Evolutionary conservation across 2,797 vertebrate genomes (phyloP).

Genomic region (Myripristis murdjan): DNA sequence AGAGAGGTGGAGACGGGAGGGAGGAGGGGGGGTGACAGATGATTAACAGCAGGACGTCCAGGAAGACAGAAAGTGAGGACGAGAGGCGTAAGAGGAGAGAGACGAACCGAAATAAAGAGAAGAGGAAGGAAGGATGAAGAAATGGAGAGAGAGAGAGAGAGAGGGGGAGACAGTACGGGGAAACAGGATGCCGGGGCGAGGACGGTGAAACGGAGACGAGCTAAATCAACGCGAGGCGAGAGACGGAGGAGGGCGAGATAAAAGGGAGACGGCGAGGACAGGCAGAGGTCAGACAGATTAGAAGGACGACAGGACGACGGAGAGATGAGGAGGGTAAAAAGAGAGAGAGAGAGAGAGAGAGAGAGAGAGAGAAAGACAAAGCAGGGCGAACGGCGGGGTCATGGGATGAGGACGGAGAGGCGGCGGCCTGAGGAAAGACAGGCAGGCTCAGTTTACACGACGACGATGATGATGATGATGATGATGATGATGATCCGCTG

Average conservation of each 20-base stretch:
- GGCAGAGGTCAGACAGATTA: constrained; percentile 24
- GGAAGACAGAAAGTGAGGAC: background rate
- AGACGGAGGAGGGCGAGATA: constrained; percentile 31
- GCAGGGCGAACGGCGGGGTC: no score
- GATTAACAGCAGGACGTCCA: background rate
- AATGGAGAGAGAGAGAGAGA: background rate
- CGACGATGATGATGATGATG: no score
- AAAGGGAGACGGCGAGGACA: constrained; percentile 7
- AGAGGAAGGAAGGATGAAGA: background rate
- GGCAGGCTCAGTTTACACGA: no score
- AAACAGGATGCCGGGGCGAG: constrained; percentile 6
- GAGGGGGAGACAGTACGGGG: background rate
- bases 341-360: background rate
- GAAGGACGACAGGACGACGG: constrained; percentile 2
- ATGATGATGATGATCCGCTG: no score
- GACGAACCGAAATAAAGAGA: background rate
- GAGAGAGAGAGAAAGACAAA: background rate
- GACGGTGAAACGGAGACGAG: constrained; percentile 3
- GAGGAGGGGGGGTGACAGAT: constrained; percentile 5
- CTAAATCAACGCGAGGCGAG: constrained; percentile 29
- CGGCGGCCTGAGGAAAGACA: background rate
- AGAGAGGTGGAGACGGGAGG: constrained; percentile 18
- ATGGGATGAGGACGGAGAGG: constrained; percentile 20
- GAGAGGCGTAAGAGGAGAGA: background rate
- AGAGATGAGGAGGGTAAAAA: constrained; percentile 12